These are phyloP conservation scores for Synergus gifuensis DNA, from an alignment of 2,888 invertebrate species.

Conservation along the genomic window DNA sequence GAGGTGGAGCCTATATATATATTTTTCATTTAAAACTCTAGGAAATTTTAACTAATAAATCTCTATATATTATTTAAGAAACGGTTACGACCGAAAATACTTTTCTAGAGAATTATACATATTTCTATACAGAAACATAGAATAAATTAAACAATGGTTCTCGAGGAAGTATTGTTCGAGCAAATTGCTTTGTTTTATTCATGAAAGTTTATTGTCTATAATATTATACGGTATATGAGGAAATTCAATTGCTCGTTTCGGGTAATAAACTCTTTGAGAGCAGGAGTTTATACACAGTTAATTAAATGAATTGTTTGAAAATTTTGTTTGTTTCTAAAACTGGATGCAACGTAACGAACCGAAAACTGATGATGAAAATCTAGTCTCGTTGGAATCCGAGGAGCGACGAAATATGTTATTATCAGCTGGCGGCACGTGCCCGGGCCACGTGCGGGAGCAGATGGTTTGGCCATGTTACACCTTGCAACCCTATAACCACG, in stretches of 20 bases:
- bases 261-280: background rate
- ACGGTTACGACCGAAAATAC: too few relatives aligned
- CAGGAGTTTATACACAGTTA: background rate
- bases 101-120: too few relatives aligned
- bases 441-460: conserved; percentile 74
- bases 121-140: background rate
- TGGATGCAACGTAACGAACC: conserved; percentile 2
- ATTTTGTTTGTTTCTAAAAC: conserved; percentile 3
- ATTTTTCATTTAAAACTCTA: too few relatives aligned
- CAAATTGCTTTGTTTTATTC: background rate
- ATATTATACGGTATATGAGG: background rate
- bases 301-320: background rate
- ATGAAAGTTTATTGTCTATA: too few relatives aligned
- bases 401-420: conserved; percentile 67
- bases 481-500: conserved; percentile 68
- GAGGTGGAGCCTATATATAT: too few relatives aligned
- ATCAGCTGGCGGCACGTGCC: conserved; percentile 74
- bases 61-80: too few relatives aligned
- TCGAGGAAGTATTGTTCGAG: background rate
- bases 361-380: conserved; percentile 55
- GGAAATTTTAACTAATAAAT: too few relatives aligned
- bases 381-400: conserved; percentile 57
- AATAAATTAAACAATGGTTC: background rate
- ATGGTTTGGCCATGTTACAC: conserved; percentile 73
- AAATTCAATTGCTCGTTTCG: background rate